These are phyloP conservation scores for Spizella passerina DNA, from an alignment of 2,797 vertebrate species.

Conservation along the genomic window DNA sequence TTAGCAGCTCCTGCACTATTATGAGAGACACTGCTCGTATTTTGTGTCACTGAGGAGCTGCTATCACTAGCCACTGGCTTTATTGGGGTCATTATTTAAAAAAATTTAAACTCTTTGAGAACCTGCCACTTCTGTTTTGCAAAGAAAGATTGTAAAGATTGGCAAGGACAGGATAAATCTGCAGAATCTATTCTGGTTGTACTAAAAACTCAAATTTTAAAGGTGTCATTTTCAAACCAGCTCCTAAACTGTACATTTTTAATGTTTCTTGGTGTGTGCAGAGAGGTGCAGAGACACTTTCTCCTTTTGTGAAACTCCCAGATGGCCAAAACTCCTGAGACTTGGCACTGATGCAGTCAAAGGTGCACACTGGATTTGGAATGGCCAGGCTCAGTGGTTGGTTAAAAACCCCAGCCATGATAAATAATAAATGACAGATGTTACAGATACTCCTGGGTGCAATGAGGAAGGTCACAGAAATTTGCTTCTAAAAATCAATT, in stretches of 20 bases:
- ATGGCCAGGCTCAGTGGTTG: background rate
- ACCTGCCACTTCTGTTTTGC: background rate
- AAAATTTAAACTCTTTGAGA: background rate
- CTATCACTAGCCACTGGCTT: background rate
- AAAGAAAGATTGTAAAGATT: background rate
- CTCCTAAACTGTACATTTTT: background rate
- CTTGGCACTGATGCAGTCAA: background rate
- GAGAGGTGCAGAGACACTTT: background rate
- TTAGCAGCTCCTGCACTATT: background rate
- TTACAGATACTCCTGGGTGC: background rate
- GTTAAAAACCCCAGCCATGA: background rate
- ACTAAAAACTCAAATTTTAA: background rate
- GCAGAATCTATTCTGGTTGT: background rate
- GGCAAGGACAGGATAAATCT: background rate
- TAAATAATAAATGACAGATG: constrained; percentile 1
- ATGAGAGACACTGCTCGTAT: background rate
- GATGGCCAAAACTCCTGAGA: background rate
- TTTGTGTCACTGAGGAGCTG: background rate
- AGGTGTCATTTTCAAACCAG: background rate
- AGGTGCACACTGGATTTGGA: background rate
- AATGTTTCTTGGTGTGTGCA: background rate
- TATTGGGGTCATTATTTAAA: background rate
- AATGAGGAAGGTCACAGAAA: constrained; percentile 18
- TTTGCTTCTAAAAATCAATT: constrained; percentile 45
- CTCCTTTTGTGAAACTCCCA: background rate